Base-by-base conservation (phyloP, 2,888 invertebrate genomes). In the Limulus polyphemus region DNA sequence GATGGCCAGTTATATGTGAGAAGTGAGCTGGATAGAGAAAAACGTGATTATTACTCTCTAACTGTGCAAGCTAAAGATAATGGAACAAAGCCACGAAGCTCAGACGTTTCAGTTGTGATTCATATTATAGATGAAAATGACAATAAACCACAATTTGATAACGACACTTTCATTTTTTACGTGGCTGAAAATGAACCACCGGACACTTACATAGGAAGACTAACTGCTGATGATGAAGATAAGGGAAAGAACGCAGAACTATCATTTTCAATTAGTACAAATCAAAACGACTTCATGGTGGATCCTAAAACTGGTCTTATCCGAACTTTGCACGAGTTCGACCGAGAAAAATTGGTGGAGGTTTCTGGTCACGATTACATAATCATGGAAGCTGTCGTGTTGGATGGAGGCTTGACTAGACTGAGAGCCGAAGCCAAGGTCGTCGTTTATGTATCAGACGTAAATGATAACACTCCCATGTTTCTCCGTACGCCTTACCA, bases 41-140 rank as follows among this genome's bases (percentile, higher is more conserved):
- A 87, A 69, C 83, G 84, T 70, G 94, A 94, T 76, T 91, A 93
- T 75, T 97, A 92, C 77, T 89, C 90, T 0, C 78, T 97, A 61
- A 87, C 88, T 3, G 84, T 97, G 48, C 83, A 85, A 47, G 94
- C 90, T 2, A 82, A 80, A 59, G 95, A 95, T 77, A 82, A 86
- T 59, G 94, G 90, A 0, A 79, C 76, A 67, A 92, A 86, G 50
- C 81, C 83, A 54, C 83, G 86, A 73, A 75, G 64, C 72, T 91
- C 94, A 0, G 83, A 87, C 57, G 93, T 92, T 4, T 90, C 92
- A 10, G 87, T 97, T 2, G 89, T 93, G 16, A 87, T 97, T 66
- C 91, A 93, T 74, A 85, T 97, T 32, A 84, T 92, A 65, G 98
- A 97, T 78, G 93, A 95, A 78, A 98, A 99, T 77, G 97, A 98